A percentile compares a stretch with the other conserved stretches of the same genome.
Evolutionary conservation across 2,113 vertebrate genomes (phyloP).

Genomic region (Deroptyus accipitrinus): DNA sequence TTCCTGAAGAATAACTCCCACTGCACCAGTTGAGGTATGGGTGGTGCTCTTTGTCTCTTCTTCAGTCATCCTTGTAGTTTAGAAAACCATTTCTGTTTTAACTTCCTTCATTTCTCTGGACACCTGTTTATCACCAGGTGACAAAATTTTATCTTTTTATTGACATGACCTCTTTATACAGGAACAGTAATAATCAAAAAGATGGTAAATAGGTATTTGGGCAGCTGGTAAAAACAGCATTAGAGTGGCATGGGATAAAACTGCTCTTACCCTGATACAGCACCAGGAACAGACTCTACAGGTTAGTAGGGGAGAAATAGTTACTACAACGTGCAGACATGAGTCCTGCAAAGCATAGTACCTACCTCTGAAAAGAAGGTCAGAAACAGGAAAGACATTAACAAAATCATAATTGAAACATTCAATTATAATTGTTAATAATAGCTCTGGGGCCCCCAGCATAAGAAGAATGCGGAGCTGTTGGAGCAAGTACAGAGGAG

Average conservation of each 20-base stretch:
- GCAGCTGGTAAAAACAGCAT: not conserved
- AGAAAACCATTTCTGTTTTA: not conserved
- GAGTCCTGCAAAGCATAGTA: not conserved
- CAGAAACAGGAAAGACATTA: not conserved
- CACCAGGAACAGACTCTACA: accelerated
- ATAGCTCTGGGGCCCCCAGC: not conserved
- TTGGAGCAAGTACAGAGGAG: not conserved
- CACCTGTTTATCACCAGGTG: not conserved
- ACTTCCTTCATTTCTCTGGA: not conserved
- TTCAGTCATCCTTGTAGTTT: not conserved
- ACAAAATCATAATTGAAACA: not conserved
- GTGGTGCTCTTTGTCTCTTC: not conserved
- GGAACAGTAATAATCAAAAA: not conserved
- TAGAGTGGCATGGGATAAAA: accelerated
- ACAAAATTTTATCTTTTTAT: not conserved
- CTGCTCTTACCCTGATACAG: accelerated
- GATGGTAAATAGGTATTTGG: not conserved
- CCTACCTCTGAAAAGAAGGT: not conserved
- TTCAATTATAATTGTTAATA: not conserved
- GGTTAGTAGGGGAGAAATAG: accelerated
- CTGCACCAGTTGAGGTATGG: not conserved
- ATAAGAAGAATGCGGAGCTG: not conserved
- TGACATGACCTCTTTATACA: not conserved
- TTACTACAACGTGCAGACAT: accelerated
- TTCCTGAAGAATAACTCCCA: not conserved